A percentile compares a stretch with the other conserved stretches of the same genome.
These are phyloP conservation scores for Malurus elegans DNA, from an alignment of 2,113 vertebrate species.

Conservation along the genomic window DNA sequence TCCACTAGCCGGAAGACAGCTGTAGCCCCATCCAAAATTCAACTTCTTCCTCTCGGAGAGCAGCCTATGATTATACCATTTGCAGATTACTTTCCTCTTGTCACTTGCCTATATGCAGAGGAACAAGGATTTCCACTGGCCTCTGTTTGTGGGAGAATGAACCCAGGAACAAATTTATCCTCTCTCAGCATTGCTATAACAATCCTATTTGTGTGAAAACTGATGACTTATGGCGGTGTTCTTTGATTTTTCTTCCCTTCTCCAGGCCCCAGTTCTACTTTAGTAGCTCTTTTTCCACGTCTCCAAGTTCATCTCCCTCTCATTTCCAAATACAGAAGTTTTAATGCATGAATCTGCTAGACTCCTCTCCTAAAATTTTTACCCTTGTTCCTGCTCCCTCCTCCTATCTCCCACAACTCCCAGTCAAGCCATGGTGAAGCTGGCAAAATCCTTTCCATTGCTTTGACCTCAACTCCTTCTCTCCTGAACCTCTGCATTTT, in stretches of 20 bases:
- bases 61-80: fast-evolving
- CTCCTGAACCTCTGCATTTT: neutral
- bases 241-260: neutral
- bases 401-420: neutral
- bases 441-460: neutral
- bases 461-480: neutral
- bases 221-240: neutral
- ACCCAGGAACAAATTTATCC: neutral
- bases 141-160: neutral
- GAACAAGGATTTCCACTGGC: neutral
- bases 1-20: neutral
- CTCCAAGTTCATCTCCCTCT: neutral
- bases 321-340: neutral
- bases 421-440: neutral
- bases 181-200: neutral
- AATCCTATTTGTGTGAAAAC: neutral
- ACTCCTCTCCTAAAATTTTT: neutral
- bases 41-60: neutral
- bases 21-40: neutral
- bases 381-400: neutral
- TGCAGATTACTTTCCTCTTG: neutral
- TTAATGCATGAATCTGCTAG: neutral
- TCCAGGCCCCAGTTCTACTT: neutral
- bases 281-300: neutral
- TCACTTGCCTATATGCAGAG: neutral